Percentiles rank a stretch among this genome's conserved stretches.
Conservation (phyloP, 2,113 vertebrate species). For the Poecile atricapillus region DNA sequence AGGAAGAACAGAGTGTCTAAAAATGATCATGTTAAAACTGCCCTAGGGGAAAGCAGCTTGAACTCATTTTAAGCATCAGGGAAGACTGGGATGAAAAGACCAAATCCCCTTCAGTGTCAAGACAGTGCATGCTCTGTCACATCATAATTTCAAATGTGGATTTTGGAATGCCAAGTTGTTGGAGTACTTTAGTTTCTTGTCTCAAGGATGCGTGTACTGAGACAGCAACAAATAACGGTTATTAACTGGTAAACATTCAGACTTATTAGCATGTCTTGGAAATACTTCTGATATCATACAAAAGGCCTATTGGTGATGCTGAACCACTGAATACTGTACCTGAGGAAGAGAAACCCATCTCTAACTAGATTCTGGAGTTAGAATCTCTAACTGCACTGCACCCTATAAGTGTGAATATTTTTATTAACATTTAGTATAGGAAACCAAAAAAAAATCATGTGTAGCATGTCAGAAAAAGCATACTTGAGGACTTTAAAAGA, state of each 20-base stretch:
- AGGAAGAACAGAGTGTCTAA: neutral
- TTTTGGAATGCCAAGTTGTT: neutral
- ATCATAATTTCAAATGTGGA: neutral
- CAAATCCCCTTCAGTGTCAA: neutral
- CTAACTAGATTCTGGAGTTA: neutral
- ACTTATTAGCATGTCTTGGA: neutral
- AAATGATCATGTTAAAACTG: neutral
- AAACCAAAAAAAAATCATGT: neutral
- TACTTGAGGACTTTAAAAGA: neutral
- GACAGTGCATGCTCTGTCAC: neutral
- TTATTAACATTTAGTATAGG: neutral
- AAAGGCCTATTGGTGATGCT: neutral
- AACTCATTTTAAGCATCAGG: neutral
- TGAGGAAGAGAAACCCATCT: neutral
- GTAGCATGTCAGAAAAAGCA: neutral
- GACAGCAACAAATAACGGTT: neutral
- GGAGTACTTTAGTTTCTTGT: neutral
- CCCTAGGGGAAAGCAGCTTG: neutral
- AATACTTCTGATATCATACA: neutral
- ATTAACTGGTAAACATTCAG: neutral
- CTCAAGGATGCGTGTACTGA: neutral
- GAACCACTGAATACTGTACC: neutral
- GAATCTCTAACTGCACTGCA: neutral
- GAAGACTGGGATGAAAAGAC: neutral
- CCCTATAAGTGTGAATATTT: neutral